These are phyloP conservation scores for Artibeus lituratus DNA, from an alignment of 2,797 vertebrate genomes.

Conservation along the genomic window DNA sequence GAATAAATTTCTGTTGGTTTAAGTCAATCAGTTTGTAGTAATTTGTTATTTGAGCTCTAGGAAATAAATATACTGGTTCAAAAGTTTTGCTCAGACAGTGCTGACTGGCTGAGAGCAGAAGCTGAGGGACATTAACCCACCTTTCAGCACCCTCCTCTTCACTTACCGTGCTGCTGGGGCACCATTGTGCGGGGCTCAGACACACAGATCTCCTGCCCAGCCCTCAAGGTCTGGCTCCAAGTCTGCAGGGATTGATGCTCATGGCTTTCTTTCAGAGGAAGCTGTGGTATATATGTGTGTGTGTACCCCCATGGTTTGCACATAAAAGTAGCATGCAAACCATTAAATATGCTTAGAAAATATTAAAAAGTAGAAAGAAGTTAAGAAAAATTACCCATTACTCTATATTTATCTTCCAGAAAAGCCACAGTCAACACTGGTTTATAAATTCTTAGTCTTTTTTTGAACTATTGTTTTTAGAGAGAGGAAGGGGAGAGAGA, in stretches of 20 bases:
- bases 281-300: not conserved
- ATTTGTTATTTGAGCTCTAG: not conserved
- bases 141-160: rapidly evolving
- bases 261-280: not conserved
- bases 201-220: not conserved
- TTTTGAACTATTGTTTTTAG: not conserved
- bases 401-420: not conserved
- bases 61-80: not conserved
- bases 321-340: not conserved
- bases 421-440: not conserved
- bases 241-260: not conserved
- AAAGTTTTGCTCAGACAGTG: not conserved
- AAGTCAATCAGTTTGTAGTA: not conserved
- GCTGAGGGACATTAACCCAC: not conserved
- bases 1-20: not conserved
- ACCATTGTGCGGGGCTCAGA: not conserved
- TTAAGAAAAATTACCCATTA: not conserved
- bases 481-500: not conserved
- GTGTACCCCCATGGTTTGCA: not conserved
- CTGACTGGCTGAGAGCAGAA: not conserved
- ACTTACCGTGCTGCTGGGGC: not conserved
- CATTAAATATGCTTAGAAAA: slow-evolving; percentile 18
- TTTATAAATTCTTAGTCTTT: not conserved
- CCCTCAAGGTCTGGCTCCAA: not conserved
- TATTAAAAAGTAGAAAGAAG: not conserved